phyloP scores from a whole-genome alignment of 2,113 vertebrate species.

The Salminus brasiliensis region DNA sequence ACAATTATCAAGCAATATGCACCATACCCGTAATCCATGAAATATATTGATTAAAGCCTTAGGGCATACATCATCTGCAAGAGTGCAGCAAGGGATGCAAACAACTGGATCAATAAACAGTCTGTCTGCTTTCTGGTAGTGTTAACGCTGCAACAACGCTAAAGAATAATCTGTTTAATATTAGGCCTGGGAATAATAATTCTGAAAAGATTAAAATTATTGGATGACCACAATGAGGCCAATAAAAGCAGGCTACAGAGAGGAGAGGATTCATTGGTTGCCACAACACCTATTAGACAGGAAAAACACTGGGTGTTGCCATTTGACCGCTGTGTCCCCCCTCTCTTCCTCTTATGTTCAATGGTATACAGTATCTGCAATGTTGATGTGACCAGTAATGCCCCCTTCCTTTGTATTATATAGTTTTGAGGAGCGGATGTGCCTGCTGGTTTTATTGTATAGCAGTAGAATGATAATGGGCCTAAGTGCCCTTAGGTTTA shows the following conservation, averaged over 20 bases:
- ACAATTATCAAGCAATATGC: neutral
- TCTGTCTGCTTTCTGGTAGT: neutral
- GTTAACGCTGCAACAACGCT: neutral
- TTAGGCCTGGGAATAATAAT: neutral
- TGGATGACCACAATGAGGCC: neutral
- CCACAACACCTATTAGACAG: neutral
- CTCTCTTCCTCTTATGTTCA: neutral
- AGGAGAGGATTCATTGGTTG: neutral
- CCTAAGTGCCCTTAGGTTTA: neutral
- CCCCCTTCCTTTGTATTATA: neutral
- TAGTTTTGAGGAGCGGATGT: neutral
- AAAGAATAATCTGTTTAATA: neutral
- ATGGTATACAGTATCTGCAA: neutral
- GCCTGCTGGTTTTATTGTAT: neutral
- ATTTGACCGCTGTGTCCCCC: neutral
- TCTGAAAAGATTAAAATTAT: neutral
- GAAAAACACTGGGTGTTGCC: neutral
- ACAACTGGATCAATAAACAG: neutral
- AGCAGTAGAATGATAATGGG: neutral
- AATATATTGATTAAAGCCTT: neutral
- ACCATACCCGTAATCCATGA: neutral
- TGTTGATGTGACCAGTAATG: neutral
- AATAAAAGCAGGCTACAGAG: neutral
- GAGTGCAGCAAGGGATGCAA: neutral
- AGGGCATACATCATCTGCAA: neutral